phyloP scores from a whole-genome alignment of 2,888 invertebrate genomes.

The Athalia rosae region DNA sequence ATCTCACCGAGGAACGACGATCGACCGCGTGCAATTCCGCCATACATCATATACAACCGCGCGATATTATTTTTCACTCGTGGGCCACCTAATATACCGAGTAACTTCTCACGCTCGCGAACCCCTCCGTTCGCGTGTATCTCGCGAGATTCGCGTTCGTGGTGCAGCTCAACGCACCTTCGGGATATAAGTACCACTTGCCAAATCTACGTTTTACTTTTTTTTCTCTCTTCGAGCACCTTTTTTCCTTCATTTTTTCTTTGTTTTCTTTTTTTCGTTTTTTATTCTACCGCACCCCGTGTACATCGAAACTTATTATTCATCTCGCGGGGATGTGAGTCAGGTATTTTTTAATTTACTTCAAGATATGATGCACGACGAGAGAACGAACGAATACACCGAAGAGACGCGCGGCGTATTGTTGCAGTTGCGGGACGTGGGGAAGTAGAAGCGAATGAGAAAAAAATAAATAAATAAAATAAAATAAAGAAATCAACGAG shows the following conservation, averaged over 20 bases:
- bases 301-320: neutral
- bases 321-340: neutral
- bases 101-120: constrained; percentile 28
- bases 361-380: neutral
- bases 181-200: constrained; percentile 32
- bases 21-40: constrained; percentile 16
- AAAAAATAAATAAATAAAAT: too few relatives aligned
- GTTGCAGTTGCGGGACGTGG: too few relatives aligned
- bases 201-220: constrained; percentile 28
- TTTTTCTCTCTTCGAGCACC: too few relatives aligned
- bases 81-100: neutral
- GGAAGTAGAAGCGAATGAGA: too few relatives aligned
- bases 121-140: neutral
- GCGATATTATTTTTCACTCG: constrained; percentile 15
- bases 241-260: too few relatives aligned
- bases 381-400: too few relatives aligned
- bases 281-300: neutral
- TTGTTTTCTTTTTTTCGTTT: neutral
- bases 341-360: constrained; percentile 38
- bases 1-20: neutral
- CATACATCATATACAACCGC: constrained; percentile 38
- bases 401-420: too few relatives aligned
- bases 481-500: too few relatives aligned
- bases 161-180: neutral
- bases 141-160: neutral